Percentiles rank a stretch among this genome's conserved stretches.
Conservation (phyloP, 1,140 invertebrate genomes). For the Polyergus mexicanus region DNA sequence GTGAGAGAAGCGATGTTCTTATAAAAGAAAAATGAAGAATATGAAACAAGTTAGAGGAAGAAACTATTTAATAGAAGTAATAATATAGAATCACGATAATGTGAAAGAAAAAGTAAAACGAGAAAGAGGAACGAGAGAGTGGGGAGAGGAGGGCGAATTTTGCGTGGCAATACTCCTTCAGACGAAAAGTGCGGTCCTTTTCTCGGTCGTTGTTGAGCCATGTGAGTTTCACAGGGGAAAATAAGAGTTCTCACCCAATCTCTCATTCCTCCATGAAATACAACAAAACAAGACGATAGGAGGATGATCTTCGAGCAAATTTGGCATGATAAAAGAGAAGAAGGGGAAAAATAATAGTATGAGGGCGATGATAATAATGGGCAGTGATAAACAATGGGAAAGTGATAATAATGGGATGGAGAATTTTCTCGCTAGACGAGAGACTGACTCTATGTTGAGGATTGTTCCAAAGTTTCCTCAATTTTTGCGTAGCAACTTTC, state of each 20-base stretch:
- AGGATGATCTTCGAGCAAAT: constrained; percentile 69
- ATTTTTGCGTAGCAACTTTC: constrained; percentile 41
- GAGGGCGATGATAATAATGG: constrained; percentile 31
- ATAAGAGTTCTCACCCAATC: constrained; percentile 18
- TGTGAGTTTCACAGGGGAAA: constrained; percentile 56
- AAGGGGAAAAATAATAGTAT: not conserved
- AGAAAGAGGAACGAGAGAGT: constrained; percentile 20
- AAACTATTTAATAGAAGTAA: constrained; percentile 31
- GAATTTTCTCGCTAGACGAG: constrained; percentile 21
- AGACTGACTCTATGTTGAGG: constrained; percentile 16
- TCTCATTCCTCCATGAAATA: constrained; percentile 17
- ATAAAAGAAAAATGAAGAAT: not conserved
- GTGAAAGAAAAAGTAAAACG: not conserved
- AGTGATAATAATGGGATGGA: constrained; percentile 35
- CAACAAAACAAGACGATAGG: constrained; percentile 13
- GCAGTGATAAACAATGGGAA: constrained; percentile 27
- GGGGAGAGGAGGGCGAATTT: constrained; percentile 46
- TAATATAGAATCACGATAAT: not conserved
- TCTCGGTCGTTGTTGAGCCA: constrained; percentile 84
- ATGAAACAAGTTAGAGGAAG: constrained; percentile 43
- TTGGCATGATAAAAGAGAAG: constrained; percentile 12
- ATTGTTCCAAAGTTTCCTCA: constrained; percentile 41
- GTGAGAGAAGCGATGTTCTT: constrained; percentile 18
- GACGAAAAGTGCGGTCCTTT: constrained; percentile 85
- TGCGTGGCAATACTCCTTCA: constrained; percentile 81